These are phyloP conservation scores for Cygnus atratus DNA, from an alignment of 2,113 vertebrate genomes.

Conservation along the genomic window DNA sequence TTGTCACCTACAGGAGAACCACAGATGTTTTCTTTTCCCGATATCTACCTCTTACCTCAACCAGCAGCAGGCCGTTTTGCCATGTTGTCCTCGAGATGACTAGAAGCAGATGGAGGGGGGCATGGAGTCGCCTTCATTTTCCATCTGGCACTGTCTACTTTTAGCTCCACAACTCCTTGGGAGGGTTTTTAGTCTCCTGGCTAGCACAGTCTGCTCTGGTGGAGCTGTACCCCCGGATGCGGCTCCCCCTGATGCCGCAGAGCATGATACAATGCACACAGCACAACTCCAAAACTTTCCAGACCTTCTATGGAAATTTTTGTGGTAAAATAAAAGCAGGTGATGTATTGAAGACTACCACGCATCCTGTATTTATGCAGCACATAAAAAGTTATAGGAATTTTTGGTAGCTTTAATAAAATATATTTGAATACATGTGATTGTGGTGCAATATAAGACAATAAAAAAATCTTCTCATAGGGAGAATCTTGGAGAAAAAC, in stretches of 20 bases:
- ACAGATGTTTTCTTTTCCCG: neutral
- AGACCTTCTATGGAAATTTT: neutral
- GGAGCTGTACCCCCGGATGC: neutral
- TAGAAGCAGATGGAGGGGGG: conserved; percentile 39
- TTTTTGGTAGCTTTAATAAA: neutral
- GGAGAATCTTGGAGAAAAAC: neutral
- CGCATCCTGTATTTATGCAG: neutral
- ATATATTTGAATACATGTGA: neutral
- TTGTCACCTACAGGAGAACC: neutral
- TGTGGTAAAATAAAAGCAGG: neutral
- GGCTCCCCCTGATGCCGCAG: neutral
- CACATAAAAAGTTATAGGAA: neutral
- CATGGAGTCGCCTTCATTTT: conserved; percentile 16
- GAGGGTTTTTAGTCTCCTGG: neutral
- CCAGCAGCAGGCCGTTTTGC: neutral
- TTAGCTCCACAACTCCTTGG: neutral
- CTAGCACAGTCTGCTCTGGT: neutral
- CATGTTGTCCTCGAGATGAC: neutral
- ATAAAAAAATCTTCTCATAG: neutral
- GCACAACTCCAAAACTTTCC: neutral
- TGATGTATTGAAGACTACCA: neutral
- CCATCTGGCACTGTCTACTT: conserved; percentile 38
- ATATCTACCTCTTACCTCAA: neutral
- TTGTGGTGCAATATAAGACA: neutral
- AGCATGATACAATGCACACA: neutral